Evolutionary conservation across 2,797 vertebrate genomes (phyloP).

Genomic region (Pampus argenteus): DNA sequence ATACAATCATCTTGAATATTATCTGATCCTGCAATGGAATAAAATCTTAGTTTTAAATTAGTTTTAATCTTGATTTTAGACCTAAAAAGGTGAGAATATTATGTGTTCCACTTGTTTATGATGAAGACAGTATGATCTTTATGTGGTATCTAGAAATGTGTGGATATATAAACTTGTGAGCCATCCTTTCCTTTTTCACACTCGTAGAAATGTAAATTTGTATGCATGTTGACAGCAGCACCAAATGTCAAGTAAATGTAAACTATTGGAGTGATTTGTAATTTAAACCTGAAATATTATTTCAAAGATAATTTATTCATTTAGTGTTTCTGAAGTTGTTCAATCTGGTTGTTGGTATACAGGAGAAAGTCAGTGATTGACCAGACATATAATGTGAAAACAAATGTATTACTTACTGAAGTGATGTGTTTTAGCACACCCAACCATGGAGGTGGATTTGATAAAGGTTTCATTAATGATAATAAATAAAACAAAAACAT

Average conservation of each 20-base stretch:
- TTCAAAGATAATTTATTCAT: slow-evolving; percentile 48
- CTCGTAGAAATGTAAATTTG: slow-evolving; percentile 4
- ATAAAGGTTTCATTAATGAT: neutral
- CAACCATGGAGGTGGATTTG: neutral
- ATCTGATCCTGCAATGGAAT: too few relatives aligned
- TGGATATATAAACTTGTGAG: neutral
- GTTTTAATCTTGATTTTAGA: too few relatives aligned
- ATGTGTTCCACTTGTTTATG: neutral
- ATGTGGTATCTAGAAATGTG: neutral
- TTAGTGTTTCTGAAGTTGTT: slow-evolving; percentile 12
- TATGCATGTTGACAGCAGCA: slow-evolving; percentile 24
- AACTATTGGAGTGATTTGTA: slow-evolving; percentile 20
- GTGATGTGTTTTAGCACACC: neutral
- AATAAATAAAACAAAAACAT: neutral
- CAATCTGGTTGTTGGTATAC: slow-evolving; percentile 13
- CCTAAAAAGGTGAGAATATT: too few relatives aligned
- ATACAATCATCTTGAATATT: too few relatives aligned
- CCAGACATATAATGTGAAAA: slow-evolving; percentile 22
- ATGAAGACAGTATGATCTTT: neutral
- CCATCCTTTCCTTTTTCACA: slow-evolving; percentile 4
- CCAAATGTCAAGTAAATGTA: slow-evolving; percentile 13
- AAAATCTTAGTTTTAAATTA: too few relatives aligned
- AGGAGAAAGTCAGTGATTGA: slow-evolving; percentile 32
- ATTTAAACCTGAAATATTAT: slow-evolving; percentile 18
- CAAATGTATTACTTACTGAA: slow-evolving; percentile 29